Conservation (phyloP, 1,140 invertebrate genomes). For the Megalonaias nervosa region DNA sequence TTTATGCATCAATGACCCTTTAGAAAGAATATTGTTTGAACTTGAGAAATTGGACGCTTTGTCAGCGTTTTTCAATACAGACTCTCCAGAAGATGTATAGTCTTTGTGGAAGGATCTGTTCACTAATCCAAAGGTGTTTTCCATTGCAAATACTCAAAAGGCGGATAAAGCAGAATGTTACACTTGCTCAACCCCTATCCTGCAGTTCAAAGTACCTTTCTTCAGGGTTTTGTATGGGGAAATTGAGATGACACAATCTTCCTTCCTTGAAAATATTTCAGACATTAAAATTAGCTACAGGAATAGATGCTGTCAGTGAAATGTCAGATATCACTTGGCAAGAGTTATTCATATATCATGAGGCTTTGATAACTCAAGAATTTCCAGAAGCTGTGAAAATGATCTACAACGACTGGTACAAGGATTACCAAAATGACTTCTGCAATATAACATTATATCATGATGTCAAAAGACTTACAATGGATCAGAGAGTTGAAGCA, state of each 20-base stretch:
- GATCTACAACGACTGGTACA: neutral
- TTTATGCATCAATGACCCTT: constrained; percentile 15
- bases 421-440: constrained; percentile 23
- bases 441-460: constrained; percentile 21
- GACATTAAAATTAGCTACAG: constrained; percentile 11
- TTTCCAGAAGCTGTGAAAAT: neutral
- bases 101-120: constrained; percentile 4
- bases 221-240: constrained; percentile 5
- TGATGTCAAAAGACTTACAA: neutral
- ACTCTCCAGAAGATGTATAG: neutral
- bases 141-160: constrained; percentile 3
- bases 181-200: constrained; percentile 13
- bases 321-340: constrained; percentile 5
- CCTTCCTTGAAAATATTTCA: constrained; percentile 7
- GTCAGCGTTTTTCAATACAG: constrained; percentile 18
- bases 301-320: constrained; percentile 6
- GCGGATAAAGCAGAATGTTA: constrained; percentile 24
- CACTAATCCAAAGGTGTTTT: neutral
- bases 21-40: constrained; percentile 20
- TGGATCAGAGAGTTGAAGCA: constrained; percentile 3
- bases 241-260: constrained; percentile 17
- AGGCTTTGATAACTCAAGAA: constrained; percentile 1
- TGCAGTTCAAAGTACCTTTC: constrained; percentile 19
- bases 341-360: constrained; percentile 7
- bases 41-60: constrained; percentile 16